These are phyloP conservation scores for Campylorhamphus procurvoides DNA, from an alignment of 2,113 vertebrate species.

Conservation along the genomic window DNA sequence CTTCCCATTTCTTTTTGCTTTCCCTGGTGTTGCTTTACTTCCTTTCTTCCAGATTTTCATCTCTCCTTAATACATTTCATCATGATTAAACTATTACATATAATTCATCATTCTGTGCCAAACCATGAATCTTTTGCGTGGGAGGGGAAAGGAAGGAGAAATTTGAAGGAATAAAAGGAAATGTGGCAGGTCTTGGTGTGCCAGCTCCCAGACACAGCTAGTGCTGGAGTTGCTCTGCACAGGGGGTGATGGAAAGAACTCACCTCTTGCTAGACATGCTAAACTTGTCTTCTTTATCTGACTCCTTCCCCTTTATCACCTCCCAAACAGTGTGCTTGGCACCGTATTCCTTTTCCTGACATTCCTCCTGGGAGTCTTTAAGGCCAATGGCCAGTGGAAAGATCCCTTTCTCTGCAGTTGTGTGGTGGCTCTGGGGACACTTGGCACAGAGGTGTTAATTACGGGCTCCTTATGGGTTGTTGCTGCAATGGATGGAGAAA, in stretches of 20 bases:
- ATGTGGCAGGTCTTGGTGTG: no score
- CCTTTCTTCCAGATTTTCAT: no score
- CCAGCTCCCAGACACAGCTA: no score
- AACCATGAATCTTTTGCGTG: no score
- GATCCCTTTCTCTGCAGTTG: neutral
- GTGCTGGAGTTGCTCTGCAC: no score
- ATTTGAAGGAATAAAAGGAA: no score
- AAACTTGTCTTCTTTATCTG: neutral
- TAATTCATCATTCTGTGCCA: no score
- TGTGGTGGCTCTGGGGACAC: neutral
- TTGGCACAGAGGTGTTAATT: neutral
- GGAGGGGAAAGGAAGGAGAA: no score
- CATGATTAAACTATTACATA: no score
- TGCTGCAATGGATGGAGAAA: neutral
- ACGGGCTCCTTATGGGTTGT: neutral
- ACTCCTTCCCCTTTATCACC: neutral
- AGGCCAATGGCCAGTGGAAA: neutral
- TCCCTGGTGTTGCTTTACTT: no score
- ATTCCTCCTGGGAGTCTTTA: neutral
- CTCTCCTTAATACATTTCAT: no score
- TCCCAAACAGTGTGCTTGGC: neutral
- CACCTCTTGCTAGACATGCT: neutral
- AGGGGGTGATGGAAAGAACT: no score
- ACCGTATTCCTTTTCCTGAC: neutral
- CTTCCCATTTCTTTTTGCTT: neutral